Evolutionary conservation across 2,797 vertebrate species (phyloP), one percentile per base, ranked within the genome.

Genomic region (Characodon lateralis): DNA sequence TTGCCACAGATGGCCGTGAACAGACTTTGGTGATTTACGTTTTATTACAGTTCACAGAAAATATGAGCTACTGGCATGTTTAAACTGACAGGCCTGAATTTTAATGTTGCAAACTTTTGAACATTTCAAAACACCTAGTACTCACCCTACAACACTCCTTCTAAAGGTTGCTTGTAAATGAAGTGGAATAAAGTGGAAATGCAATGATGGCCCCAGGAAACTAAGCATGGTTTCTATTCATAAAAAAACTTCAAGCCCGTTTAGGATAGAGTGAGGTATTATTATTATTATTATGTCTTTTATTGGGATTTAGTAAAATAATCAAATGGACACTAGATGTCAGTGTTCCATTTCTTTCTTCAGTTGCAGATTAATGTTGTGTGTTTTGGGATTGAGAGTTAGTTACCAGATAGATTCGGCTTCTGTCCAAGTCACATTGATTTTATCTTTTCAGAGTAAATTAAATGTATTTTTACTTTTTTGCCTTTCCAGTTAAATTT

Each of bases 311-410:
- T 16, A 22, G 66, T 72, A 88, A 55, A 35, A 91, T 24, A 59
- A 80, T 50, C 3, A 43, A 70, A 72, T 84, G 74, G 73, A 84
- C 95, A 95, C 88, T 81, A 92, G 95, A 88, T 82, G 92, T 81
- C 93, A 91, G 84, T 56, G 50, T 77, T 76, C 41, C 56, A n/a
- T 66, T 79, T 26, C 58, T 5, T 28, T 68, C 51, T 72, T 6
- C 48, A 81, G 56, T 2, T 76, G 55, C 53, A 85, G 78, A 78
- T 83, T 79, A 48, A 55, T 73, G 58, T 78, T 58, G 16, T 35
- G 53, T 61, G 39, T 69, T 55, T 77, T 5, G 26, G 24, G 24
- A 41, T 53, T 53, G 51, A 18, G 1, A 50, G 2, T 16, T 13
- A 13, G 10, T 50, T 50, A 13, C 48, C 10, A 13, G 1, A 13